Evolutionary conservation across 2,888 invertebrate genomes (phyloP), one percentile per base, ranked within the genome.

Genomic region (Cepaea hortensis): DNA sequence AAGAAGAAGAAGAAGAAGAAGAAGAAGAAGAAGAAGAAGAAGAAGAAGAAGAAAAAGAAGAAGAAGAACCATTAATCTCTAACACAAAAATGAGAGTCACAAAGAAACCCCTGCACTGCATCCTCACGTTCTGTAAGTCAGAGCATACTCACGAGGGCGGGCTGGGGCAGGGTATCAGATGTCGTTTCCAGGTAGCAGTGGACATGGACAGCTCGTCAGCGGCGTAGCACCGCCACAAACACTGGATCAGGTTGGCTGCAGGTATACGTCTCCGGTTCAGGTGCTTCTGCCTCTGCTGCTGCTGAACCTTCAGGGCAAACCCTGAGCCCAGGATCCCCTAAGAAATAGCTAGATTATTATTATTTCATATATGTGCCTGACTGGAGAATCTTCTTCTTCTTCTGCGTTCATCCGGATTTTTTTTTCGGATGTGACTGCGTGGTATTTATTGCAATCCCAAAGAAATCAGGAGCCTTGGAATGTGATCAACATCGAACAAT

Each of bases 131-230:
- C 73, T 73, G 11, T n/a, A 23, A n/a, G 20, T 5, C 13, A 20
- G 1, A 6, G 68, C 5, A 18, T 48, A 90, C 93, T 90, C 90
- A 94, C 94, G 90, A 87, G 55, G 92, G 89, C 0, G 93, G 94
- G 87, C 93, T 93, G 7, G 93, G 92, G 80, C 93, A 92, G 0
- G 94, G 93, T 62, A 92, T 91, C 90, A 94, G 97, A 95, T 98
- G 98, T 92, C 98, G 97, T 95, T 97, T 98, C 98, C 98, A 98
- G n/a, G 98, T 98, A 91, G 98, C 98, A 76, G 97, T 95, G 91
- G 98, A 98, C 95, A 97, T 96, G 88, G 98, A 98, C 95, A 98
- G 97, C 94, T 98, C 98, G 94, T 98, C 98, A 18, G 98, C 97
- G 23, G 98, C 98, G 95, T 98, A 98, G 95, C 98, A 98, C 90